Percentiles rank a stretch among this genome's conserved stretches.
Conservation (phyloP, 2,113 vertebrate genomes). For the Conger conger region DNA sequence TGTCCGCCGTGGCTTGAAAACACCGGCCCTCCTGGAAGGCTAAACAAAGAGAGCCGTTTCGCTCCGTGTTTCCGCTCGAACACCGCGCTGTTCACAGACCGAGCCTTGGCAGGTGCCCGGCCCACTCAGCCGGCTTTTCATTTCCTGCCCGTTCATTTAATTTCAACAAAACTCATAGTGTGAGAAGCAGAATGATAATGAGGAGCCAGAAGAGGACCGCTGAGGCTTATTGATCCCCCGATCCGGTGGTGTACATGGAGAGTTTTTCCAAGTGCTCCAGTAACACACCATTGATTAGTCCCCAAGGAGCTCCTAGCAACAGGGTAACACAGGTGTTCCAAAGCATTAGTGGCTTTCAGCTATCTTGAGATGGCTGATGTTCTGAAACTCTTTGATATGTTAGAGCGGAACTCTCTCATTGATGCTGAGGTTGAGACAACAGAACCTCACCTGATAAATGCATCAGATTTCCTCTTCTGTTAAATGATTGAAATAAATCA, state of each 20-base stretch:
- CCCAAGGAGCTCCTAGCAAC: constrained; percentile 30
- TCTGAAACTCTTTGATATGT: background rate
- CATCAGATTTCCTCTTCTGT: background rate
- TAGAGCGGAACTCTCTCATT: background rate
- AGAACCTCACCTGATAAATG: background rate
- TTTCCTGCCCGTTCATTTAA: constrained; percentile 41
- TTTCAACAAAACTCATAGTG: constrained; percentile 45
- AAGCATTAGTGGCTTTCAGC: constrained; percentile 6
- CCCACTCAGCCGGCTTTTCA: constrained; percentile 28
- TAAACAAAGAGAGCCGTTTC: background rate
- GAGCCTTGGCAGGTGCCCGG: constrained; percentile 2
- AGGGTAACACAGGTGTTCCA: constrained; percentile 21
- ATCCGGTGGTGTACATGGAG: constrained; percentile 28
- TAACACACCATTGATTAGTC: constrained; percentile 26
- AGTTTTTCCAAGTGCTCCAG: constrained; percentile 21
- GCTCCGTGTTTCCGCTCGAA: background rate
- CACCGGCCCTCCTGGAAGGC: background rate
- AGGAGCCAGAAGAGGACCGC: constrained; percentile 35
- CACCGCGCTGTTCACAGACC: background rate
- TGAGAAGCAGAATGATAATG: constrained; percentile 46
- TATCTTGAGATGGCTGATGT: background rate
- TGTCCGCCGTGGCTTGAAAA: background rate
- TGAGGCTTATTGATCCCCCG: constrained; percentile 35
- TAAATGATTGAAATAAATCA: background rate
- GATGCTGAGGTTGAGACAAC: background rate